Percentiles rank a stretch among this genome's conserved stretches.
Evolutionary conservation across 1,140 invertebrate species (phyloP).

Genomic region (Chrysopa pallens): DNA sequence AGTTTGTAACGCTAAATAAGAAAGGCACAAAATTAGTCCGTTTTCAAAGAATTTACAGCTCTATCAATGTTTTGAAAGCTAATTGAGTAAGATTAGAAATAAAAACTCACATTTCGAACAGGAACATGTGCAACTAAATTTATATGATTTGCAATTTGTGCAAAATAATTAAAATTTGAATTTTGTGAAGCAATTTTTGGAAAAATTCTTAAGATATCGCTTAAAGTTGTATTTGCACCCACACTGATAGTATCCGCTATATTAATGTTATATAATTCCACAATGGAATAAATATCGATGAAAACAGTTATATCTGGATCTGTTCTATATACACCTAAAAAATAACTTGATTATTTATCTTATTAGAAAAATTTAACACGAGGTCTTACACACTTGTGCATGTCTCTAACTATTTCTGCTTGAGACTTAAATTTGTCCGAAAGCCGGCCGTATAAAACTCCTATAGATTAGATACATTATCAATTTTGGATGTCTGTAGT

Average conservation of each 20-base stretch:
- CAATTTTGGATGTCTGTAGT: too few relatives aligned
- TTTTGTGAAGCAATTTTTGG: slow-evolving; percentile 17
- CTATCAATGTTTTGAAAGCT: too few relatives aligned
- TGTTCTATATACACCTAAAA: slow-evolving; percentile 40
- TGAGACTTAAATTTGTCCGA: too few relatives aligned
- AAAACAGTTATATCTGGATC: slow-evolving; percentile 31
- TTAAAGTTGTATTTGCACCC: slow-evolving; percentile 45
- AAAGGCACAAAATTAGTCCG: too few relatives aligned
- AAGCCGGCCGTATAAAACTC: too few relatives aligned
- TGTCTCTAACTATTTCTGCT: too few relatives aligned
- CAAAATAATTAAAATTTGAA: slow-evolving; percentile 32
- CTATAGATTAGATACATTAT: too few relatives aligned
- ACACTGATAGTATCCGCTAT: slow-evolving; percentile 31
- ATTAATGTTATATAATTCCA: slow-evolving; percentile 33
- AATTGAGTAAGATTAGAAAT: too few relatives aligned
- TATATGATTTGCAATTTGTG: slow-evolving; percentile 37
- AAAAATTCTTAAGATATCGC: slow-evolving; percentile 41
- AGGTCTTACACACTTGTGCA: too few relatives aligned
- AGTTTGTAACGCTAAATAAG: too few relatives aligned
- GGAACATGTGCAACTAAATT: slow-evolving; percentile 46
- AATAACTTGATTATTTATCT: slow-evolving; percentile 4
- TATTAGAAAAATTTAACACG: too few relatives aligned
- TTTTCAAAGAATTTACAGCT: too few relatives aligned
- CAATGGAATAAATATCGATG: slow-evolving; percentile 52
- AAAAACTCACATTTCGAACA: slow-evolving; percentile 41